Evolutionary conservation across 2,888 invertebrate species (phyloP).

Genomic region (Stenolophus ochropezus): DNA sequence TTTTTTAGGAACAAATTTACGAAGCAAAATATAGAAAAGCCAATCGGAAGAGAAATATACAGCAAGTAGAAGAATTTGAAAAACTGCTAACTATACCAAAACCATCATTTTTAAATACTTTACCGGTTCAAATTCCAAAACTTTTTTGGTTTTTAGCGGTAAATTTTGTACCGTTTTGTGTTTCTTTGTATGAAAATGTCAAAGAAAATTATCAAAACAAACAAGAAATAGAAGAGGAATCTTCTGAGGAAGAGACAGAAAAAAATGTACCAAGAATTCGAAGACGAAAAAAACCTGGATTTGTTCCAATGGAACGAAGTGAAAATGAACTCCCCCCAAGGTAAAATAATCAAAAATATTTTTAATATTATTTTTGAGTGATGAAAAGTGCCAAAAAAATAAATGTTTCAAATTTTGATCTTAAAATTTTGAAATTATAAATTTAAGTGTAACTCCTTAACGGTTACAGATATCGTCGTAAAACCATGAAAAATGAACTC

Average conservation of each 20-base stretch:
- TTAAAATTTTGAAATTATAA: too few relatives aligned
- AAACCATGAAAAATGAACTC: too few relatives aligned
- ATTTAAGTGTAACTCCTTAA: too few relatives aligned
- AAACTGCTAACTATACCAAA: slow-evolving; percentile 81
- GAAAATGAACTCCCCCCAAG: slow-evolving; percentile 65
- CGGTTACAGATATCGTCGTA: too few relatives aligned
- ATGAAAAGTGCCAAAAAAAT: too few relatives aligned
- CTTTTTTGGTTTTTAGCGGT: slow-evolving; percentile 79
- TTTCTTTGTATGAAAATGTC: not conserved
- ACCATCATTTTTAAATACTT: slow-evolving; percentile 83
- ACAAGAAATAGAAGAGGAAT: slow-evolving; percentile 15
- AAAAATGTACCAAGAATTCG: slow-evolving; percentile 70
- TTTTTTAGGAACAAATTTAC: slow-evolving; percentile 81
- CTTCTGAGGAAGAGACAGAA: slow-evolving; percentile 64
- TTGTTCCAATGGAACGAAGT: slow-evolving; percentile 79
- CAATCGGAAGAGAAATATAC: slow-evolving; percentile 75
- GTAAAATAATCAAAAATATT: too few relatives aligned
- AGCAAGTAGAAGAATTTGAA: slow-evolving; percentile 77
- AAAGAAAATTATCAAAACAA: not conserved
- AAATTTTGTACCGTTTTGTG: slow-evolving; percentile 69
- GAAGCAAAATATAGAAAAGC: slow-evolving; percentile 78
- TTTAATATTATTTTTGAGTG: too few relatives aligned
- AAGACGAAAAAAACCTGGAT: slow-evolving; percentile 77
- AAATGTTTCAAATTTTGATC: too few relatives aligned
- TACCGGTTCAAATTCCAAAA: slow-evolving; percentile 89